Base-by-base conservation (phyloP, 2,113 vertebrate genomes). In the Synchiropus splendidus region DNA sequence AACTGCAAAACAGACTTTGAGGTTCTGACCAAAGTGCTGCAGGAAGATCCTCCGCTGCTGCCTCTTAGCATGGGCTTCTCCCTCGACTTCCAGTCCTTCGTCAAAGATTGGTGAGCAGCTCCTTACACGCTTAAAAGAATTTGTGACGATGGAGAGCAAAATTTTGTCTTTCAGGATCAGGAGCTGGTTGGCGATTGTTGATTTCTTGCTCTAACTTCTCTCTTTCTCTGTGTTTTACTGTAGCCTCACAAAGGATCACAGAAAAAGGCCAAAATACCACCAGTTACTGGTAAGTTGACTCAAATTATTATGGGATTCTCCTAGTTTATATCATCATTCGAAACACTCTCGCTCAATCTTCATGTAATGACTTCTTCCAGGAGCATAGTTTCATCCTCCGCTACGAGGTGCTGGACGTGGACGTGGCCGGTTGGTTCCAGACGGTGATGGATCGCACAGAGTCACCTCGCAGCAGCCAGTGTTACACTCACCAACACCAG, bases 191-290 rank as follows among this genome's bases (percentile, higher is more conserved):
- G n/a, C 1, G 14, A n/a, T 31, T 12, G 10, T 34, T 34, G 2
- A 31, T 5, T 42, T 31, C 9, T 30, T 42, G 5, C 4, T 5
- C 6, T 12, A 10, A 31, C 5, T 44, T 21, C 27, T 8, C 14
- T 11, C 13, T 36, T 2, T 18, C 15, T 13, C 31, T 1, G 3
- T 48, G 2, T 63, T 10, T 59, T 8, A 31, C 39, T 42, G 0
- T 75, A 97, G 92, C 85, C 92, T 97, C 83, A 97, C 92, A 86
- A 97, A 97, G 85, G 92, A 97, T 89, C 92, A 97, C 87, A 89
- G 91, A 86, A 97, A 94, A 90, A 89, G 92, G 90, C 92, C 92
- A 90, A 97, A 95, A 90, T 95, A 97, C 75, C 90, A 92, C 83
- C 89, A 87, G 79, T 84, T 97, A 78, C 88, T 95, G 77, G 92